These are phyloP conservation scores for Ptilorrhoa leucosticta DNA, from an alignment of 2,113 vertebrate genomes.

Conservation along the genomic window DNA sequence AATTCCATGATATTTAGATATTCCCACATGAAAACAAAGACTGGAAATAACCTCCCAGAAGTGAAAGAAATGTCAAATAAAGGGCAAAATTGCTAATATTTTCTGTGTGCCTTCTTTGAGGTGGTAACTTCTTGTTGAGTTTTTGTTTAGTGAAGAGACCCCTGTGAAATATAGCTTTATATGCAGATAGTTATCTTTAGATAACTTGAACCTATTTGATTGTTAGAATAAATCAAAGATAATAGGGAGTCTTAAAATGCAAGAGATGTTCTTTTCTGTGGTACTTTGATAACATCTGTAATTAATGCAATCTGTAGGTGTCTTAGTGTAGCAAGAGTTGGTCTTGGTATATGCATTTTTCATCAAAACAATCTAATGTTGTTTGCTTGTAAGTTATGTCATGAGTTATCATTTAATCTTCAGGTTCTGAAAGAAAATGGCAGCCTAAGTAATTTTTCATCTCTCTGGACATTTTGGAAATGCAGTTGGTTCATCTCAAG, in stretches of 20 bases:
- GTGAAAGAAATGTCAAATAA: neutral
- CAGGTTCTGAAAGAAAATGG: neutral
- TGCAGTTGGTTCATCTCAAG: neutral
- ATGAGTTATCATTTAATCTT: neutral
- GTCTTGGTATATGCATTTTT: neutral
- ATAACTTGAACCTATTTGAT: neutral
- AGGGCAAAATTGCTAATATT: neutral
- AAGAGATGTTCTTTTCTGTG: neutral
- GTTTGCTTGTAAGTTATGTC: neutral
- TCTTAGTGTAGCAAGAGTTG: neutral
- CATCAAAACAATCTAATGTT: neutral
- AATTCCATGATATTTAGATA: neutral
- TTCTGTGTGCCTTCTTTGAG: neutral
- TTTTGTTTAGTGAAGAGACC: neutral
- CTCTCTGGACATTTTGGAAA: neutral
- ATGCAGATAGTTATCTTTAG: neutral
- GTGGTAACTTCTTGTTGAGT: neutral
- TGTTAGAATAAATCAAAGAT: neutral
- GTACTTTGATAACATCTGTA: neutral
- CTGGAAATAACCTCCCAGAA: neutral
- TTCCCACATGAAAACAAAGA: neutral
- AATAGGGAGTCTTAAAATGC: neutral
- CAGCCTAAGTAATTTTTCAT: neutral
- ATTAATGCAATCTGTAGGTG: neutral
- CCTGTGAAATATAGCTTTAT: neutral